Evolutionary conservation across 1,140 invertebrate genomes (phyloP).

Genomic region (Colletes gigas): DNA sequence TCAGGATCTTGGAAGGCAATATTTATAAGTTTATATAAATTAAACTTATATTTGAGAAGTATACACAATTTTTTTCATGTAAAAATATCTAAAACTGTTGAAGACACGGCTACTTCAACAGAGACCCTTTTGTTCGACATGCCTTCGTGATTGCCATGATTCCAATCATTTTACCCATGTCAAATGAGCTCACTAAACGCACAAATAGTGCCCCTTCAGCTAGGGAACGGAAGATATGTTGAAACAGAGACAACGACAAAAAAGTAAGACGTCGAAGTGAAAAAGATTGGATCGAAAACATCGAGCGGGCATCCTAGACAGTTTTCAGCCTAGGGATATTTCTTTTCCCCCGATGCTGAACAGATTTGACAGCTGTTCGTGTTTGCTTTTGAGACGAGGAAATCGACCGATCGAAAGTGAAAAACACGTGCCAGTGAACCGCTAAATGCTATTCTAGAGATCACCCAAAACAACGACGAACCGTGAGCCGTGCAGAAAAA

Average conservation of each 20-base stretch:
- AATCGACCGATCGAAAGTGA: slow-evolving; percentile 48
- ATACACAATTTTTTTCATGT: no score
- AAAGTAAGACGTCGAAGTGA: neutral
- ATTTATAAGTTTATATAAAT: no score
- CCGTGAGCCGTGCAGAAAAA: neutral
- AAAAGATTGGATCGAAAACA: slow-evolving; percentile 2
- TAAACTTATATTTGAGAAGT: no score
- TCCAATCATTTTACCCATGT: no score
- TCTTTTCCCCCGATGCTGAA: slow-evolving; percentile 35
- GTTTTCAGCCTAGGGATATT: slow-evolving; percentile 43
- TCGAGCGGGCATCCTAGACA: neutral
- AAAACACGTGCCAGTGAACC: slow-evolving; percentile 50
- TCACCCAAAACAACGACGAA: neutral
- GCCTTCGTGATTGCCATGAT: no score
- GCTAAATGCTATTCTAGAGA: slow-evolving; percentile 18
- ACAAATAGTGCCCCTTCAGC: neutral
- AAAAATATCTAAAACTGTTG: no score
- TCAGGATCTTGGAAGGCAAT: no score
- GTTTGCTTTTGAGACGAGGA: slow-evolving; percentile 53
- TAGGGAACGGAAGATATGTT: neutral
- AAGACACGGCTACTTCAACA: no score
- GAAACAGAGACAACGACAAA: no score
- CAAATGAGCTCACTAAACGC: neutral
- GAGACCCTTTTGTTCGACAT: no score
- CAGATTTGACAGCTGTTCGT: slow-evolving; percentile 53